Percentiles rank a stretch among this genome's conserved stretches.
phyloP scores from a whole-genome alignment of 1,140 invertebrate genomes.

The Drosophila navojoa region DNA sequence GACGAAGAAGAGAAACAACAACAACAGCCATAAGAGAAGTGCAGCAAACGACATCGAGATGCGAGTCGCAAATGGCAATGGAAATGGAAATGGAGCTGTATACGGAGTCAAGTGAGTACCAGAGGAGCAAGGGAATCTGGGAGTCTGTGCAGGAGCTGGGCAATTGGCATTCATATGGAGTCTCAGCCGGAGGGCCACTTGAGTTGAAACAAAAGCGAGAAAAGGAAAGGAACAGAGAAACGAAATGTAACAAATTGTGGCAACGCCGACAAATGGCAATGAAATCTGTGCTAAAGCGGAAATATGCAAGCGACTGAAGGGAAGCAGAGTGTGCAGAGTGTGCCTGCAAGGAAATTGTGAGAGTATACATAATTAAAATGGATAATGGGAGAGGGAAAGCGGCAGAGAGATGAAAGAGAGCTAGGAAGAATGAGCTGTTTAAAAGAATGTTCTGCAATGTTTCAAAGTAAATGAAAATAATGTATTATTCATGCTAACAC shows the following conservation, averaged over 20 bases:
- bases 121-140: not conserved
- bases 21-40: constrained; percentile 21
- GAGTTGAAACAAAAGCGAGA: constrained; percentile 61
- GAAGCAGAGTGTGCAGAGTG: too few relatives aligned
- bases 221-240: constrained; percentile 1
- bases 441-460: not conserved
- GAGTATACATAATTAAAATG: not conserved
- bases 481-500: not conserved
- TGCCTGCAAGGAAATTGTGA: not conserved
- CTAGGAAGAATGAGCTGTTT: not conserved
- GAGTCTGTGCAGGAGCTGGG: not conserved
- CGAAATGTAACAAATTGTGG: constrained; percentile 41
- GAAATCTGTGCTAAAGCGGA: constrained; percentile 29
- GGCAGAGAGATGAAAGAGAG: not conserved
- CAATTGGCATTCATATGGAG: constrained; percentile 48
- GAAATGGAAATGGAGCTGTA: constrained; percentile 10
- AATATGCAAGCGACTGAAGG: constrained; percentile 6
- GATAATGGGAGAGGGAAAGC: not conserved
- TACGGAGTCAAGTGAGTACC: not conserved
- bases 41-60: constrained; percentile 1
- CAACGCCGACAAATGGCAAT: constrained; percentile 40
- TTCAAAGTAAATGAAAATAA: not conserved
- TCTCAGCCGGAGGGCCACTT: constrained; percentile 55
- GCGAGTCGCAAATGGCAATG: not conserved
- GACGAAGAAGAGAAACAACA: constrained; percentile 2